Evolutionary conservation across 2,113 vertebrate genomes (phyloP).

Genomic region (Phrynosoma platyrhinos): DNA sequence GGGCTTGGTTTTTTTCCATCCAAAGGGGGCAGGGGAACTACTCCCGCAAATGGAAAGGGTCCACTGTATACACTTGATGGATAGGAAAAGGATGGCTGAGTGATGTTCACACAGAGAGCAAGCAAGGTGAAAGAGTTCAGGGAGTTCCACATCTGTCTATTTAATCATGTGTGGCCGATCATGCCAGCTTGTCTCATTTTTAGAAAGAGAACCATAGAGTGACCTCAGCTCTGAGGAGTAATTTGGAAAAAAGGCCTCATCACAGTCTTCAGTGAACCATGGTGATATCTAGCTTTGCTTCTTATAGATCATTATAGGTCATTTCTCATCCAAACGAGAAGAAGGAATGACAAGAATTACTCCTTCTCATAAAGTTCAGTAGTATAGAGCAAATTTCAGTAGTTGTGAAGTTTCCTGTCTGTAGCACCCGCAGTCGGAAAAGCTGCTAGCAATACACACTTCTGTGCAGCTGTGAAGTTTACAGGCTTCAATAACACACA

Average conservation of each 20-base stretch:
- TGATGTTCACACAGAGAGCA: background rate
- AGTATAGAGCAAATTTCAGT: background rate
- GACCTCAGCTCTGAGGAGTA: background rate
- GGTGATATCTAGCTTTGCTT: too few relatives aligned
- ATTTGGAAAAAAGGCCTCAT: background rate
- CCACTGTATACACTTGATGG: too few relatives aligned
- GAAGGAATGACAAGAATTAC: background rate
- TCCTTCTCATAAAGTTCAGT: background rate
- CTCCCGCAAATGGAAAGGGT: too few relatives aligned
- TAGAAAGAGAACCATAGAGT: background rate
- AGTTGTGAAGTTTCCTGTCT: background rate
- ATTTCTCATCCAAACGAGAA: background rate
- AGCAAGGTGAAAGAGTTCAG: background rate
- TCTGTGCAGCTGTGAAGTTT: background rate
- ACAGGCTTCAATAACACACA: background rate
- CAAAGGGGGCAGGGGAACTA: too few relatives aligned
- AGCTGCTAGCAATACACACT: background rate
- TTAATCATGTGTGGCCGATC: background rate
- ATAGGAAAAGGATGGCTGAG: background rate
- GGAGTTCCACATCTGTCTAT: background rate
- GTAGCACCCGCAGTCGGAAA: too few relatives aligned
- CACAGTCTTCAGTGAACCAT: background rate
- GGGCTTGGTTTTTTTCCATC: too few relatives aligned
- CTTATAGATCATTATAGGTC: background rate
- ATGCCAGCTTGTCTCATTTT: background rate